Evolutionary conservation across 2,888 invertebrate genomes (phyloP), one percentile per base, ranked within the genome.

Genomic region (Drosophila histrio): DNA sequence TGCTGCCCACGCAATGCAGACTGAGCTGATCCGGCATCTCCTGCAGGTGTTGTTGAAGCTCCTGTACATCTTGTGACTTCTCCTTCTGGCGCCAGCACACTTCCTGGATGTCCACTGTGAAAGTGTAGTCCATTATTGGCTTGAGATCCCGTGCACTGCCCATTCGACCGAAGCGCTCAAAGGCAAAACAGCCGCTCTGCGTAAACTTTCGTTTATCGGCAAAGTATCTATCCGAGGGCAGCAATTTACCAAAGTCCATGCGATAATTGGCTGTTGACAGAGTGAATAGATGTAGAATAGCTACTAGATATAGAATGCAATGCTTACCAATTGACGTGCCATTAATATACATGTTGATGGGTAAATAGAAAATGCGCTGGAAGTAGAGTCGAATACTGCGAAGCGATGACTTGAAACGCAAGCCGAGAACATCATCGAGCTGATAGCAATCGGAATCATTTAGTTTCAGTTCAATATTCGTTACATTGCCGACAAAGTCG

Each of bases 351-450:
- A 93, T 83, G 56, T 90, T 91, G n/a, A 93, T 83, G 1, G 91
- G 89, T 32, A 93, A 86, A 67, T 91, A 91, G 43, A 93, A 92
- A 21, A 92, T 91, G 0, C 89, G 84, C 34, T 90, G 86, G 26
- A 93, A 92, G 74, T 93, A 93, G 21, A 91, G 86, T 11, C 89
- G 89, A 19, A 93, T 81, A 28, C 91, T 89, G 19, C 72, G 69
- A 8, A 93, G 68, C 0, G 93, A 93, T 8, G 92, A 92, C 77
- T 92, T 91, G 64, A 93, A 92, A 47, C 91, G 91, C 24, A 93
- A 77, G 2, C 92, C 89, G 5, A 93, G 89, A 74, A 92, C 92
- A 63, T 93, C 93, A 76, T 92, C 91, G 0, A 93, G 85, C 0
- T 72, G 57, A 70, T 91, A 91, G 11, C 77, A 73, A 39, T 91